Conservation (phyloP, 92 coral and sea anemone species). For the Phenganax marumi region DNA sequence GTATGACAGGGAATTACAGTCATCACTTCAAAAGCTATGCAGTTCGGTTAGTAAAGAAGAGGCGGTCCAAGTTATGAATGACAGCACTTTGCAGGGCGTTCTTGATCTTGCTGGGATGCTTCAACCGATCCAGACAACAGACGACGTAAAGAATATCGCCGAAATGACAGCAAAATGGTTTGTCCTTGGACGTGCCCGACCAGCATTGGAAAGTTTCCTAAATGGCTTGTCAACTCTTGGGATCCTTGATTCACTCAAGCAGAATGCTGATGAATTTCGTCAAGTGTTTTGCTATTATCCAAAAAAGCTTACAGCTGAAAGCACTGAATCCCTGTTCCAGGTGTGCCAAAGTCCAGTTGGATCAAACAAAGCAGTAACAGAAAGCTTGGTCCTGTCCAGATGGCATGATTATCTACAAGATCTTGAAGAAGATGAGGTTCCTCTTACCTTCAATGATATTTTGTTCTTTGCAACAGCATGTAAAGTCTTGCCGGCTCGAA, state of each 20-base stretch:
- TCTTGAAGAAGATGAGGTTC: slow-evolving; percentile 65
- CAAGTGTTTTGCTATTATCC: slow-evolving; percentile 58
- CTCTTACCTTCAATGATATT: slow-evolving; percentile 61
- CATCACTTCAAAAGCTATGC: slow-evolving; percentile 10
- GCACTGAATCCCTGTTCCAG: slow-evolving; percentile 55
- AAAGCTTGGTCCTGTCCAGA: slow-evolving; percentile 66
- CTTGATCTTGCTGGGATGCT: slow-evolving; percentile 67
- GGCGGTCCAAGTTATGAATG: slow-evolving; percentile 31
- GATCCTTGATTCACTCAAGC: slow-evolving; percentile 52
- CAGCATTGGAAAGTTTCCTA: slow-evolving; percentile 62
- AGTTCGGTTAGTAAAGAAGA: slow-evolving; percentile 10
- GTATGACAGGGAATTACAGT: slow-evolving; percentile 30
- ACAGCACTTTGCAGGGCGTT: slow-evolving; percentile 42
- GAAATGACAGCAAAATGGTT: slow-evolving; percentile 52
- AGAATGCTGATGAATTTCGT: slow-evolving; percentile 52
- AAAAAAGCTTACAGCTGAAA: slow-evolving; percentile 62
- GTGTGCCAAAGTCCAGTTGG: slow-evolving; percentile 62
- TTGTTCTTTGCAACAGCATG: slow-evolving; percentile 72
- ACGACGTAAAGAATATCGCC: slow-evolving; percentile 53
- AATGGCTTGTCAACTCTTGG: slow-evolving; percentile 68
- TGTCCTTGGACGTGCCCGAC: slow-evolving; percentile 60
- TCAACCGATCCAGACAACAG: slow-evolving; percentile 52
- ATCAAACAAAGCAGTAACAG: slow-evolving; percentile 58
- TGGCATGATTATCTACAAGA: slow-evolving; percentile 77
- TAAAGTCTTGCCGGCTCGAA: slow-evolving; percentile 58